A percentile compares a stretch with the other conserved stretches of the same genome.
phyloP scores from a whole-genome alignment of 1,140 invertebrate genomes.

The Rhynchophorus ferrugineus region DNA sequence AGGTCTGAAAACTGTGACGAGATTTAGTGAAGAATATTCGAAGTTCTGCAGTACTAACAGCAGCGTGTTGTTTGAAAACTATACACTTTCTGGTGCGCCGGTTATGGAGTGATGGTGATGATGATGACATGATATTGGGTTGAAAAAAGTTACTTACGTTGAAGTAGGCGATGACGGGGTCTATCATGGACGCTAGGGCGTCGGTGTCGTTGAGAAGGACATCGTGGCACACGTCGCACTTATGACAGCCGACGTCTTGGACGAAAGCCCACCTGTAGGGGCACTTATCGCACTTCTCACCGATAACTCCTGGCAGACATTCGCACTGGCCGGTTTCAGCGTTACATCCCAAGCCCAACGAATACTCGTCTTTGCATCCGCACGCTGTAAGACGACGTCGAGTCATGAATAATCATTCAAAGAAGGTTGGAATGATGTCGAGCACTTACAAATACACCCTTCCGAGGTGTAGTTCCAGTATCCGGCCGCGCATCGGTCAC shows the following conservation, averaged over 20 bases:
- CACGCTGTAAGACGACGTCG: conserved; percentile 54
- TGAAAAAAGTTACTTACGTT: conserved; percentile 47
- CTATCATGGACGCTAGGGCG: conserved; percentile 53
- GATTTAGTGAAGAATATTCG: too few species aligned
- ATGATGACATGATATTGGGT: too few species aligned
- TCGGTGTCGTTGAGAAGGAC: conserved; percentile 82
- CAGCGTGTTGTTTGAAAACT: too few species aligned
- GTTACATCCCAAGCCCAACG: conserved; percentile 83
- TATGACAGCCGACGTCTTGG: conserved; percentile 59
- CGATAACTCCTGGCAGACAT: conserved; percentile 91
- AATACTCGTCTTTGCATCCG: conserved; percentile 80
- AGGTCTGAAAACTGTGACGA: too few species aligned
- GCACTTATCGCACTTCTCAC: conserved; percentile 91
- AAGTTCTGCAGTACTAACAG: too few species aligned
- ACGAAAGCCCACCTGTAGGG: conserved; percentile 74
- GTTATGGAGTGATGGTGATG: too few species aligned
- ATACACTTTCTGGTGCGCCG: too few species aligned
- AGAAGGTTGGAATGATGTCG: neutral
- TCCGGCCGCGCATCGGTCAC: conserved; percentile 82
- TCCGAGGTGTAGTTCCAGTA: conserved; percentile 86
- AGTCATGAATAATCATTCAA: neutral
- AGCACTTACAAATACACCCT: conserved; percentile 75
- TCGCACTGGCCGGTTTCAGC: conserved; percentile 83
- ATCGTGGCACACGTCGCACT: conserved; percentile 85
- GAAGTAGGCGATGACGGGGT: conserved; percentile 62